phyloP scores from a whole-genome alignment of 2,113 vertebrate species.

The Cardinalis cardinalis region DNA sequence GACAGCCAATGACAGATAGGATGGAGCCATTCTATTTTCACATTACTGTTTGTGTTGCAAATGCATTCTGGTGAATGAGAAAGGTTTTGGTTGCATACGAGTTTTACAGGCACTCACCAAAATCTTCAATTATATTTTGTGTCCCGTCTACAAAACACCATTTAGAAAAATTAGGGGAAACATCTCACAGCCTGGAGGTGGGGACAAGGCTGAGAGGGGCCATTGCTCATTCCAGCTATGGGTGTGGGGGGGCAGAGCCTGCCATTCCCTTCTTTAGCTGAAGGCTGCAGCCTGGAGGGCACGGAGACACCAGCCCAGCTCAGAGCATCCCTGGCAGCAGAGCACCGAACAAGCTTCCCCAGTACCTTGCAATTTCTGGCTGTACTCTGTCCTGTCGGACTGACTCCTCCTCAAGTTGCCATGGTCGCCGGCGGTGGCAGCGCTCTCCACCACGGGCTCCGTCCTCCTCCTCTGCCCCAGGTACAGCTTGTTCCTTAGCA shows the following conservation, averaged over 20 bases:
- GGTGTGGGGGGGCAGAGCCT: not conserved
- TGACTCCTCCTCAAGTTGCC: constrained; percentile 88
- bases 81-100: not conserved
- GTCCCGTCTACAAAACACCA: not conserved
- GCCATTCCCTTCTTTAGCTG: not conserved
- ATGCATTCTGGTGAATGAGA: not conserved
- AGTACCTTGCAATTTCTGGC: constrained; percentile 91
- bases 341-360: not conserved
- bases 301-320: not conserved
- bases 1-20: not conserved
- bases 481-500: constrained; percentile 81
- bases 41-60: not conserved
- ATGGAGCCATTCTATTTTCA: not conserved
- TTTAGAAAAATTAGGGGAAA: not conserved
- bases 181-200: not conserved
- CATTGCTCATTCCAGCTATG: not conserved
- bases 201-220: not conserved
- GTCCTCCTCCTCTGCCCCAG: constrained; percentile 90
- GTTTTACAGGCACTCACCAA: not conserved
- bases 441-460: constrained; percentile 81
- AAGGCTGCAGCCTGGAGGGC: not conserved
- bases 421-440: constrained; percentile 67
- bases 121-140: not conserved
- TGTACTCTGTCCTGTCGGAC: constrained; percentile 96
- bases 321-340: not conserved